Conservation (phyloP, 1,140 invertebrate species). For the Aphidius ervi region DNA sequence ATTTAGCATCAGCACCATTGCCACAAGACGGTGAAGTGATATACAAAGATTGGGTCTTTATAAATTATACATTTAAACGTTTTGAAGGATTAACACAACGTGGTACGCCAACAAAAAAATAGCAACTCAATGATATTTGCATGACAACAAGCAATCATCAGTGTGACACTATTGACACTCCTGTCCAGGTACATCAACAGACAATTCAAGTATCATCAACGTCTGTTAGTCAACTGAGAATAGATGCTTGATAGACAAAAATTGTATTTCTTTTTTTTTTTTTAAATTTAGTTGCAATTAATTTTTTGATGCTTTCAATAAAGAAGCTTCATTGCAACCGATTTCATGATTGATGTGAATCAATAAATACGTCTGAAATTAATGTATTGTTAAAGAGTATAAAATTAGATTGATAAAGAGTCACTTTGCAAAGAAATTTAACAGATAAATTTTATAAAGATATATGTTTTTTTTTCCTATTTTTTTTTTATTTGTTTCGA, state of each 20-base stretch:
- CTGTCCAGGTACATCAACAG: constrained; percentile 46
- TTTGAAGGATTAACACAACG: constrained; percentile 94
- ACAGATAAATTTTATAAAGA: no score
- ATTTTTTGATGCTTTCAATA: no score
- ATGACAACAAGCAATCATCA: constrained; percentile 36
- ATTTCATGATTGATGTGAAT: no score
- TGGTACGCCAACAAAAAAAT: constrained; percentile 75
- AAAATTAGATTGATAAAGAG: no score
- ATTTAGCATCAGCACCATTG: constrained; percentile 74
- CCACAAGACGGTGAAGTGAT: constrained; percentile 79
- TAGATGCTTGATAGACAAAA: constrained; percentile 21
- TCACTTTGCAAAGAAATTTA: no score
- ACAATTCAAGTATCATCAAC: constrained; percentile 35
- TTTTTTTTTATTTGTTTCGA: no score
- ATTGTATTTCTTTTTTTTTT: no score
- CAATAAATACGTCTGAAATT: no score
- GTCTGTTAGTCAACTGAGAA: constrained; percentile 20
- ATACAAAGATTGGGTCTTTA: constrained; percentile 98
- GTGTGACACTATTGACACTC: constrained; percentile 37
- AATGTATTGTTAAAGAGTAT: no score
- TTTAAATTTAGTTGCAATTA: no score
- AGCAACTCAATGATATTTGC: constrained; percentile 44
- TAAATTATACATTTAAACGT: constrained; percentile 99
- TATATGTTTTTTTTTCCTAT: no score
- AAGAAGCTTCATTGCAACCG: no score